Evolutionary conservation across 2,888 invertebrate species (phyloP).

Genomic region (Drosophila suboccidentalis): DNA sequence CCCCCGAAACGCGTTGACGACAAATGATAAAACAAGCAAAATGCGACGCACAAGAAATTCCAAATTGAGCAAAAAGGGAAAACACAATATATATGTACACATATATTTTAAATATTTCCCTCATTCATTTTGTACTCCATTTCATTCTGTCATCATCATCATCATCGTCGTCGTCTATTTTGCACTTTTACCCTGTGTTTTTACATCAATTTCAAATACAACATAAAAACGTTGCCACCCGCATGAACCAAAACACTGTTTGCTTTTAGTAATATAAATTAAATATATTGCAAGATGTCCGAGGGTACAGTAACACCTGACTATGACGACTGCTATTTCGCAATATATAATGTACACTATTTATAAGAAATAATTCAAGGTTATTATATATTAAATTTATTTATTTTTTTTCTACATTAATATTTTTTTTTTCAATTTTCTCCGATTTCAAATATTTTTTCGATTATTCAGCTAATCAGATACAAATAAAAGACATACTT

Average conservation of each 20-base stretch:
- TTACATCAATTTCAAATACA: constrained; percentile 28
- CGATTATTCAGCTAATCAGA: background rate
- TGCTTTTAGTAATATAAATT: constrained; percentile 44
- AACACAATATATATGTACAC: background rate
- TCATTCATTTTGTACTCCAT: constrained; percentile 34
- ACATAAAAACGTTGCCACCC: constrained; percentile 20
- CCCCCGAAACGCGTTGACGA: constrained; percentile 1
- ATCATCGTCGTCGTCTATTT: constrained; percentile 38
- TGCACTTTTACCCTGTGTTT: constrained; percentile 20
- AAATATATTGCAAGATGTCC: constrained; percentile 23
- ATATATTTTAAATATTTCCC: constrained; percentile 64
- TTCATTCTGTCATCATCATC: constrained; percentile 36
- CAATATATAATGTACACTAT: background rate
- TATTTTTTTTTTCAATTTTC: background rate
- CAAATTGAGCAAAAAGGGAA: constrained; percentile 29
- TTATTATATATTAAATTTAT: background rate
- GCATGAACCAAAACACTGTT: constrained; percentile 24
- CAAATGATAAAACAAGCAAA: constrained; percentile 38
- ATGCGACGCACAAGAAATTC: constrained; percentile 24
- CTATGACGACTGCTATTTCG: background rate
- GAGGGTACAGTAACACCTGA: constrained; percentile 21
- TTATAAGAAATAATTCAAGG: too few species aligned
- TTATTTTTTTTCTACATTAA: background rate
- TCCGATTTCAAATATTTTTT: background rate
- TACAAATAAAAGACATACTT: background rate